These are phyloP conservation scores for Galemys pyrenaicus DNA, from an alignment of 2,113 vertebrate genomes.

Conservation along the genomic window DNA sequence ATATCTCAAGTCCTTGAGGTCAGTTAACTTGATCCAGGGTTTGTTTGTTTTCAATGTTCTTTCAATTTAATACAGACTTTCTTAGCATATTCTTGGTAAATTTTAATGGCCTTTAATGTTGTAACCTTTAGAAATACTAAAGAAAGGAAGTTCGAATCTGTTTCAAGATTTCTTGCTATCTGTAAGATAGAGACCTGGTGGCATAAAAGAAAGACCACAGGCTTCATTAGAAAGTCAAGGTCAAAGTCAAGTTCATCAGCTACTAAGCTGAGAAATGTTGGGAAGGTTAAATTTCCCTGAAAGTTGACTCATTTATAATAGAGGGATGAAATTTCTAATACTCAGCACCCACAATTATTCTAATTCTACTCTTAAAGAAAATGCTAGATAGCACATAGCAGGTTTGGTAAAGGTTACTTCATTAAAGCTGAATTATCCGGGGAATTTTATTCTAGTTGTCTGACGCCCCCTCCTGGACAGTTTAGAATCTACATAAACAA, in stretches of 20 bases:
- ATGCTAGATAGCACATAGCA: neutral
- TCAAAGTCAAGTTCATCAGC: neutral
- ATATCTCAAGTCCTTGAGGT: neutral
- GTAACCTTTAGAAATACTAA: neutral
- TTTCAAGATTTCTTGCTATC: neutral
- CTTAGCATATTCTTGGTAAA: neutral
- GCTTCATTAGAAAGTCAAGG: neutral
- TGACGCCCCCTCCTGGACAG: slow-evolving; percentile 57
- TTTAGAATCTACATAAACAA: neutral
- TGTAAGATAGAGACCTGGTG: neutral
- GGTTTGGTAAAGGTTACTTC: neutral
- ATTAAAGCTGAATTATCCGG: neutral
- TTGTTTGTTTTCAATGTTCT: neutral
- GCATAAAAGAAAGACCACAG: neutral
- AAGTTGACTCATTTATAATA: neutral
- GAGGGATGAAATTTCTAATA: neutral
- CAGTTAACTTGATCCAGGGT: neutral
- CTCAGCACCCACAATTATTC: neutral
- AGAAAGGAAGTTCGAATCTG: neutral
- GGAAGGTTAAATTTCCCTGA: neutral
- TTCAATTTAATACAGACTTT: neutral
- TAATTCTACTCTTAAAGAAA: neutral
- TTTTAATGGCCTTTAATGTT: neutral
- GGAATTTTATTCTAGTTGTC: slow-evolving; percentile 22
- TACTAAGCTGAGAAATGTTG: neutral